phyloP scores from a whole-genome alignment of 2,797 vertebrate genomes.

The Sandelia bainsii region DNA sequence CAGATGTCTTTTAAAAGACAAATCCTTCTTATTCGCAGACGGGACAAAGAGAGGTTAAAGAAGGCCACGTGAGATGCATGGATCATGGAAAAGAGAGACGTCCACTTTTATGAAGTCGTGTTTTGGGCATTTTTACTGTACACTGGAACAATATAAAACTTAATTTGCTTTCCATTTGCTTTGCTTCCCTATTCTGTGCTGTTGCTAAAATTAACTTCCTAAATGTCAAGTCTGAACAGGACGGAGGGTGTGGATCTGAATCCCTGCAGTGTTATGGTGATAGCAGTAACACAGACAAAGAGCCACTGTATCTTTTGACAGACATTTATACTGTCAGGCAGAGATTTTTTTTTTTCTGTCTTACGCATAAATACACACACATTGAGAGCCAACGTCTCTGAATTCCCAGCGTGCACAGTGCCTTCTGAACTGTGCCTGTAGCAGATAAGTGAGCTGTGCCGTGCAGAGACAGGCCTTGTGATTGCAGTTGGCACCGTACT shows the following conservation, averaged over 20 bases:
- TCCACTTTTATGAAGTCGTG: not conserved
- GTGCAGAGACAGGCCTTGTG: conserved; percentile 30
- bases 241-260: conserved; percentile 26
- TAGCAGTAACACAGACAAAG: conserved; percentile 16
- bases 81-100: conserved; percentile 17
- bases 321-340: not conserved
- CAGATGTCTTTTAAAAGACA: conserved; percentile 33
- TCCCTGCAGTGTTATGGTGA: not conserved
- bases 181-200: not conserved
- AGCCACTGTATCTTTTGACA: not conserved
- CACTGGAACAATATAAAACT: not conserved
- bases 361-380: not conserved
- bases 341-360: not conserved
- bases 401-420: conserved; percentile 33
- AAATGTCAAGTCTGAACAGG: conserved; percentile 43
- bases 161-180: conserved; percentile 14
- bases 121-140: conserved; percentile 35
- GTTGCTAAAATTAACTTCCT: conserved; percentile 36
- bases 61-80: not conserved
- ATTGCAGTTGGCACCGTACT: conserved; percentile 34
- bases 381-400: not conserved
- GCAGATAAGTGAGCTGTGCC: conserved; percentile 51
- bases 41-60: conserved; percentile 30
- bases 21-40: not conserved
- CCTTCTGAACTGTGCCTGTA: conserved; percentile 34